Conservation (phyloP, 2,113 vertebrate genomes). For the Brienomyrus longianalis region DNA sequence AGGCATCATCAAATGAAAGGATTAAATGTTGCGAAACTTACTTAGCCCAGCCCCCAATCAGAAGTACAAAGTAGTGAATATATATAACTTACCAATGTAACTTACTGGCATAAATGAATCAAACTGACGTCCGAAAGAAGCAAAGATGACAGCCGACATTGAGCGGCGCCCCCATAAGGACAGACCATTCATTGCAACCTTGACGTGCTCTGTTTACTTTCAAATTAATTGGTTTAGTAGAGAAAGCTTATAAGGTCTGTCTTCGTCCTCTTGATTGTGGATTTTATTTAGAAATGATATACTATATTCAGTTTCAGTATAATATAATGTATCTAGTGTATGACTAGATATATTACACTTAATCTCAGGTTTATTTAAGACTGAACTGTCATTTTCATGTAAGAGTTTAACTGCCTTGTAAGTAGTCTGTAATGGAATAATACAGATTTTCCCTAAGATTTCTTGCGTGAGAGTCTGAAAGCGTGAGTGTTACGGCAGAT, state of each 20-base stretch:
- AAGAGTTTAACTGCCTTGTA: too few species aligned
- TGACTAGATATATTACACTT: background rate
- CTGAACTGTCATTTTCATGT: background rate
- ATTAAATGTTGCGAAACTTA: background rate
- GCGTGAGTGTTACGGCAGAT: too few species aligned
- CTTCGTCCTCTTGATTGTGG: background rate
- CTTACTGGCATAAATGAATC: background rate
- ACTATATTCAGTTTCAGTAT: background rate
- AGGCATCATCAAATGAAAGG: background rate
- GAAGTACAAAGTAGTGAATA: background rate
- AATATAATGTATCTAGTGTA: background rate
- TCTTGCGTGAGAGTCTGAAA: too few species aligned
- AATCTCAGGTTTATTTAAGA: background rate
- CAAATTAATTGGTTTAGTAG: slow-evolving; percentile 55
- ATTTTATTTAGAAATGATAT: background rate
- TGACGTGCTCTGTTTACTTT: slow-evolving; percentile 50
- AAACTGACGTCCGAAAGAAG: background rate
- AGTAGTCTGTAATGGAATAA: too few species aligned
- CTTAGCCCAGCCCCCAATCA: background rate
- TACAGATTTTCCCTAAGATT: too few species aligned
- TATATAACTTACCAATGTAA: background rate
- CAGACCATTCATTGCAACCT: background rate
- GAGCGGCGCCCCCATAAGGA: slow-evolving; percentile 26
- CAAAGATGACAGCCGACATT: background rate
- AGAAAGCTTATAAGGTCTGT: background rate